Evolutionary conservation across 1,140 invertebrate genomes (phyloP).

Genomic region (Drosophila ercepeae): DNA sequence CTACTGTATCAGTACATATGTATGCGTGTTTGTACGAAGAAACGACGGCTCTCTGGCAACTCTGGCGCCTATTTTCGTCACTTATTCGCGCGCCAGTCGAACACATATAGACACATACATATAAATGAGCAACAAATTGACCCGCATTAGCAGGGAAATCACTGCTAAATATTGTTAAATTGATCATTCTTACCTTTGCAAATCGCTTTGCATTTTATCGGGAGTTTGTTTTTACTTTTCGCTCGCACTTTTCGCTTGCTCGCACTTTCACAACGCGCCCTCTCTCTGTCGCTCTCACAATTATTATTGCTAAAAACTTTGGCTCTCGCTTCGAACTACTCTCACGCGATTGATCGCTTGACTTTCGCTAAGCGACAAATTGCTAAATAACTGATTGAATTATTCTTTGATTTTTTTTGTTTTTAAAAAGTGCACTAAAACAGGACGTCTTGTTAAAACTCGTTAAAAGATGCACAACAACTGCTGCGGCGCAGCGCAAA

Average conservation of each 20-base stretch:
- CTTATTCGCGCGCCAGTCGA: slow-evolving; percentile 71
- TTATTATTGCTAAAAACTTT: too few species aligned
- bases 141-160: neutral
- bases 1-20: neutral
- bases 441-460: neutral
- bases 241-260: slow-evolving; percentile 17
- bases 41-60: slow-evolving; percentile 47
- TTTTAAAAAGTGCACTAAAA: neutral
- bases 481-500: slow-evolving; percentile 19
- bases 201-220: slow-evolving; percentile 44
- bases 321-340: neutral
- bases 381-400: neutral
- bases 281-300: neutral
- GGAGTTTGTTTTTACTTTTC: slow-evolving; percentile 16
- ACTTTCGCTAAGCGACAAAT: neutral
- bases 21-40: neutral
- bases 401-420: neutral
- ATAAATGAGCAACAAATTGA: slow-evolving; percentile 21
- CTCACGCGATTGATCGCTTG: neutral
- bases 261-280: slow-evolving; percentile 34
- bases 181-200: slow-evolving; percentile 18
- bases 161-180: neutral
- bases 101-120: slow-evolving; percentile 31
- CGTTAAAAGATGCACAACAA: slow-evolving; percentile 27
- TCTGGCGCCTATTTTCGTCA: slow-evolving; percentile 78